A percentile compares a stretch with the other conserved stretches of the same genome.
phyloP scores from a whole-genome alignment of 2,888 invertebrate genomes.

The Caenorhabditis imperialis region DNA sequence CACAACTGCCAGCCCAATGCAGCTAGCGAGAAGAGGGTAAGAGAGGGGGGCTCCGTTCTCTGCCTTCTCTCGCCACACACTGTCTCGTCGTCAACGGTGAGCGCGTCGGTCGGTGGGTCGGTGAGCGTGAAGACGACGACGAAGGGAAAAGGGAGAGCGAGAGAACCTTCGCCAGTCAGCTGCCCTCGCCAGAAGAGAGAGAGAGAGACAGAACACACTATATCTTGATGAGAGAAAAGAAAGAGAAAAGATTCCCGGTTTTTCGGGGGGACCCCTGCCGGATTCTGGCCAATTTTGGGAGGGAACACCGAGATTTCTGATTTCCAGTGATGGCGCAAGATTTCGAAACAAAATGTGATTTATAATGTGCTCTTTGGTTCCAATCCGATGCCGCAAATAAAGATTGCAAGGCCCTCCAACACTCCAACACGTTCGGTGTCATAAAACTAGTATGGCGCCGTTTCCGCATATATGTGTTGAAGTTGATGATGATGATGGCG shows the following conservation, averaged over 20 bases:
- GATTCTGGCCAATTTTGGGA: background rate
- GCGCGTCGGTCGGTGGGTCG: background rate
- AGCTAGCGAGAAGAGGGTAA: constrained; percentile 17
- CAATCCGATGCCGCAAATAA: no score
- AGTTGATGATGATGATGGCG: constrained; percentile 1
- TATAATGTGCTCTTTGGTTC: no score
- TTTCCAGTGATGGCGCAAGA: no score
- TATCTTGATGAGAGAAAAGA: background rate
- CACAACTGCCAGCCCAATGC: constrained; percentile 7
- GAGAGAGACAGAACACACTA: constrained; percentile 1
- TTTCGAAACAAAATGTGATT: no score
- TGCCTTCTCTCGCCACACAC: no score
- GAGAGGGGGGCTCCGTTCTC: background rate
- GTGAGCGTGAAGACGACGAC: constrained; percentile 11
- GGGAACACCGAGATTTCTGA: background rate
- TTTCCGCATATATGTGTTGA: background rate
- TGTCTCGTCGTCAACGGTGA: no score
- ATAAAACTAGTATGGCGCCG: constrained; percentile 20
- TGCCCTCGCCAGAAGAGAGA: constrained; percentile 21
- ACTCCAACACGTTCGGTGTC: constrained; percentile 2
- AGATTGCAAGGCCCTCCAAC: background rate
- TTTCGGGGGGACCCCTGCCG: background rate
- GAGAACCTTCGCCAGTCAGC: constrained; percentile 28
- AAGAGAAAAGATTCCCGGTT: background rate
- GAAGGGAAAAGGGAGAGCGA: constrained; percentile 1